Conservation (phyloP, 2,797 vertebrate species). For the Xenops minutus region DNA sequence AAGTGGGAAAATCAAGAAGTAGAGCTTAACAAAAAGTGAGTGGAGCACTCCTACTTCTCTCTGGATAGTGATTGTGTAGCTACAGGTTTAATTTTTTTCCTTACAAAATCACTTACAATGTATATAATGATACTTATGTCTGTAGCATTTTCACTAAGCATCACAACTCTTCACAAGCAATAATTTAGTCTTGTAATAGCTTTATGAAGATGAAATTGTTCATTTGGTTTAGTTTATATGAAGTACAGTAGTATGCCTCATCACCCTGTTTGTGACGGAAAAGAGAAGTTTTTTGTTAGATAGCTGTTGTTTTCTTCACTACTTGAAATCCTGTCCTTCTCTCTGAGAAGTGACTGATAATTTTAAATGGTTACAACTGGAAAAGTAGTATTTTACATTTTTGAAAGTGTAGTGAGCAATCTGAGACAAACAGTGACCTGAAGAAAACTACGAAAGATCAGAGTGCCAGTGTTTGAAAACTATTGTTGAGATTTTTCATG, state of each 20-base stretch:
- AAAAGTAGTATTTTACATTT: not conserved
- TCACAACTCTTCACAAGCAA: not conserved
- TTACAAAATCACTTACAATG: not conserved
- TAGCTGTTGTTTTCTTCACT: not conserved
- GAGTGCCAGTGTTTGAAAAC: not conserved
- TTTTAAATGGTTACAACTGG: not conserved
- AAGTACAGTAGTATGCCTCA: not conserved
- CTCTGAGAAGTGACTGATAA: not conserved
- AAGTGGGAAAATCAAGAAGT: slow-evolving; percentile 90
- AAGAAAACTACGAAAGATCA: not conserved
- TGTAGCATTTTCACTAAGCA: not conserved
- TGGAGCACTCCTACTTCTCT: not conserved
- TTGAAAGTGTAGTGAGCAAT: not conserved
- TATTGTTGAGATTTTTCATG: not conserved
- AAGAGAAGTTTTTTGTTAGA: not conserved
- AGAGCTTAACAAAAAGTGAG: slow-evolving; percentile 87
- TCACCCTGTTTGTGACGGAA: not conserved
- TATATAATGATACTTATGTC: not conserved
- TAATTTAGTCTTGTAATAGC: not conserved
- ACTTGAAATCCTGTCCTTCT: not conserved
- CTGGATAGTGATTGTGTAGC: not conserved
- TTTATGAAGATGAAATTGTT: not conserved
- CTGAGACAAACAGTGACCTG: not conserved
- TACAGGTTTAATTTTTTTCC: not conserved
- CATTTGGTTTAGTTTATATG: not conserved